A percentile compares a stretch with the other conserved stretches of the same genome.
These are phyloP conservation scores for Eupithecia vulgata DNA, from an alignment of 2,888 invertebrate species.

Conservation along the genomic window DNA sequence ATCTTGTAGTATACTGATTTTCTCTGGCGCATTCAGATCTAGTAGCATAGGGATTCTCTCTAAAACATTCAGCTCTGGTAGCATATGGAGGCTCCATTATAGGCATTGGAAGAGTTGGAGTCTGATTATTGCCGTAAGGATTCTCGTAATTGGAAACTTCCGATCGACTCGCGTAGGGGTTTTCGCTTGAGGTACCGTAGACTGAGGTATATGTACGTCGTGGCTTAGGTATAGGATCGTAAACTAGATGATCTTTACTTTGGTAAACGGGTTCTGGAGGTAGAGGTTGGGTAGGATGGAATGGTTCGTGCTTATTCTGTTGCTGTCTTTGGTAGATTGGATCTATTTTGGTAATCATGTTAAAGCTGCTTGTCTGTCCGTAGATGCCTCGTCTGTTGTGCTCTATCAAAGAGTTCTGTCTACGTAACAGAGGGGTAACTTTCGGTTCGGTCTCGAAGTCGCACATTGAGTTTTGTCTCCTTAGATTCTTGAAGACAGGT, in stretches of 20 bases:
- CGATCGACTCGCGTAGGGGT: slow-evolving; percentile 72
- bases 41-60: slow-evolving; percentile 52
- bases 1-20: slow-evolving; percentile 56
- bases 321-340: slow-evolving; percentile 83
- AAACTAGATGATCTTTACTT: slow-evolving; percentile 79
- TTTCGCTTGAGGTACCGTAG: slow-evolving; percentile 77
- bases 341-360: slow-evolving; percentile 83
- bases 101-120: slow-evolving; percentile 71
- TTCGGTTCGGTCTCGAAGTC: slow-evolving; percentile 83
- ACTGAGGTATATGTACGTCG: slow-evolving; percentile 78
- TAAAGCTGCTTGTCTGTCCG: slow-evolving; percentile 77
- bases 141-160: slow-evolving; percentile 76
- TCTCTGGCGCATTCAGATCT: slow-evolving; percentile 57
- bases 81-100: slow-evolving; percentile 67
- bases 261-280: slow-evolving; percentile 82
- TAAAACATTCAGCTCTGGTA: slow-evolving; percentile 51
- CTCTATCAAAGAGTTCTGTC: slow-evolving; percentile 82
- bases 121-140: slow-evolving; percentile 74
- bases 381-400: slow-evolving; percentile 79
- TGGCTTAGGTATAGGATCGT: slow-evolving; percentile 81
- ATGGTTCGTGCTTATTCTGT: slow-evolving; percentile 79
- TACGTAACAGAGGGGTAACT: slow-evolving; percentile 80
- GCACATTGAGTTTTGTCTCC: slow-evolving; percentile 80
- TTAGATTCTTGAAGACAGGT: slow-evolving; percentile 69
- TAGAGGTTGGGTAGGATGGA: slow-evolving; percentile 79